These are phyloP conservation scores for Rugalucina vietnamica DNA, from an alignment of 2,888 invertebrate genomes.

Conservation along the genomic window DNA sequence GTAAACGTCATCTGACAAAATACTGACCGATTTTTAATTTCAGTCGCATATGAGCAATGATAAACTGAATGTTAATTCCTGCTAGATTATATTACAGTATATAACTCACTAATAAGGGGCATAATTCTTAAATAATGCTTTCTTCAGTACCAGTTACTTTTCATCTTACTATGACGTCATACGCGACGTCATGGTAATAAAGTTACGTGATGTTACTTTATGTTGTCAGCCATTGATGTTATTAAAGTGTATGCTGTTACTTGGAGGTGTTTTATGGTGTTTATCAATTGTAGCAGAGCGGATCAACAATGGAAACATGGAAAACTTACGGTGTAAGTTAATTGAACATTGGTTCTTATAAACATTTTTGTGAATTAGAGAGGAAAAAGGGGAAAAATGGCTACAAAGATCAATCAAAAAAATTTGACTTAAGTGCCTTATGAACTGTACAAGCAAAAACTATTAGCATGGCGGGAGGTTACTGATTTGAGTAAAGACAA, in stretches of 20 bases:
- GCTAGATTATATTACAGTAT: background rate
- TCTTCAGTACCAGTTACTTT: background rate
- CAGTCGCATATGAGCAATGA: too few relatives aligned
- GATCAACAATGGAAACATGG: background rate
- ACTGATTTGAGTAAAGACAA: background rate
- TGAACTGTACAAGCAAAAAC: background rate
- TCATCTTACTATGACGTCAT: background rate
- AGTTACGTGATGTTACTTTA: background rate
- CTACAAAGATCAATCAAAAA: background rate
- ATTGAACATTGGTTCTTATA: background rate
- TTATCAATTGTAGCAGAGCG: background rate
- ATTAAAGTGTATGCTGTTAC: background rate
- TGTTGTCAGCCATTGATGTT: conserved; percentile 4
- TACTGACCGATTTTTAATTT: too few relatives aligned
- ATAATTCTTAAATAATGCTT: background rate
- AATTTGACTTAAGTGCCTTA: background rate
- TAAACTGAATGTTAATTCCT: background rate
- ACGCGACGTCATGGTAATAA: background rate
- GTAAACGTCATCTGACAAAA: too few relatives aligned
- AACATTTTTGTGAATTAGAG: background rate
- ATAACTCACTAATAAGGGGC: background rate
- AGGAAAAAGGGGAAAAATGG: background rate
- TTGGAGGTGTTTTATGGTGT: background rate
- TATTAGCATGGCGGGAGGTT: background rate
- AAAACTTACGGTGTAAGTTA: background rate